Percentiles rank a stretch among this genome's conserved stretches.
Conservation (phyloP, 2,113 vertebrate genomes). For the Indicator indicator region DNA sequence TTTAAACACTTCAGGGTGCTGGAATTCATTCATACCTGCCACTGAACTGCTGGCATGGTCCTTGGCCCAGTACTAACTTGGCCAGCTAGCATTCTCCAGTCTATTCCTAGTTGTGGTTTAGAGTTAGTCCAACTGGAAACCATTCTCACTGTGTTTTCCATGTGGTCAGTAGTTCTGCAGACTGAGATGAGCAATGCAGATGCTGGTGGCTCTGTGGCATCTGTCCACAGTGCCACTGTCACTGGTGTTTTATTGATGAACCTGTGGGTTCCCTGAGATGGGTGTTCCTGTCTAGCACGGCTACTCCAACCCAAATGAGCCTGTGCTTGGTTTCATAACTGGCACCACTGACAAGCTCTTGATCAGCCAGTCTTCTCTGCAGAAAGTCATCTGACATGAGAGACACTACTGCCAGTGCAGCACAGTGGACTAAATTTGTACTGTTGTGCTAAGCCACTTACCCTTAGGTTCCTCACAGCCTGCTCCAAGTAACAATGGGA, state of each 20-base stretch:
- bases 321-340: not conserved
- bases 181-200: not conserved
- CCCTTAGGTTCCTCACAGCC: not conserved
- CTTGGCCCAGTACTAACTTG: not conserved
- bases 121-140: not conserved
- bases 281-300: not conserved
- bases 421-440: too few relatives aligned
- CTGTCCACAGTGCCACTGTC: not conserved
- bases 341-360: not conserved
- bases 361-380: not conserved
- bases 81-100: not conserved
- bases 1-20: not conserved
- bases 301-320: not conserved
- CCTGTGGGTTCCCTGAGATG: fast-evolving
- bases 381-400: not conserved
- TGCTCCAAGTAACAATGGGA: not conserved
- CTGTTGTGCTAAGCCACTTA: too few relatives aligned
- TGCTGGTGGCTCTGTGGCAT: not conserved
- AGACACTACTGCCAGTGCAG: not conserved
- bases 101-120: not conserved
- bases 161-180: not conserved
- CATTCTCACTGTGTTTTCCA: not conserved
- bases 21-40: not conserved
- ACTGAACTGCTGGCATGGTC: not conserved
- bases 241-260: not conserved